Conservation (phyloP, 2,888 invertebrate species). For the Calliphora vomitoria region DNA sequence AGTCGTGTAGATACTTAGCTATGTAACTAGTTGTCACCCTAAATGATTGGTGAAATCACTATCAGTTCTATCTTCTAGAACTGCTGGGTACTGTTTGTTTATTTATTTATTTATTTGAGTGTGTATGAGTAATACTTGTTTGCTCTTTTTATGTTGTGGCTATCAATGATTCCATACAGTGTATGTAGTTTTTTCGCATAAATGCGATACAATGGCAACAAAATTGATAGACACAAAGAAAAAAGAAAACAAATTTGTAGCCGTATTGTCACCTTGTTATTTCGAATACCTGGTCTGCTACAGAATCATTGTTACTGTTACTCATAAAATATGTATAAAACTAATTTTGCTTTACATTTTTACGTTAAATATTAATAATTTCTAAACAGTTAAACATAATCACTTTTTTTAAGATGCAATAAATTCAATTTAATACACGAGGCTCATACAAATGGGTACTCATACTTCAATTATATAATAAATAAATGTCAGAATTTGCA, state of each 20-base stretch:
- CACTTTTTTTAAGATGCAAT: no score
- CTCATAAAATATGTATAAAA: background rate
- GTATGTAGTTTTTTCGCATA: background rate
- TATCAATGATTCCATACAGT: background rate
- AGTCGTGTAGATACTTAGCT: no score
- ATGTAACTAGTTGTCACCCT: no score
- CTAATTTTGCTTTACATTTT: background rate
- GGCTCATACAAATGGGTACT: no score
- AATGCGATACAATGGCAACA: constrained; percentile 23
- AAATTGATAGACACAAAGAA: background rate
- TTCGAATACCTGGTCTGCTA: background rate
- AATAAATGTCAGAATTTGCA: no score
- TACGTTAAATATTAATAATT: no score
- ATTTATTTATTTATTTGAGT: background rate
- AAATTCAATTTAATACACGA: no score
- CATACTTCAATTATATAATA: no score
- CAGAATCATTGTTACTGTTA: background rate
- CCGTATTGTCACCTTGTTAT: constrained; percentile 18
- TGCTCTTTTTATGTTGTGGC: background rate
- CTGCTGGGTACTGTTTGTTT: background rate
- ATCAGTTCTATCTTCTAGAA: no score
- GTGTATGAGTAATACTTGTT: background rate
- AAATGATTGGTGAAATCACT: no score
- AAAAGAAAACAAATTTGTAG: background rate
- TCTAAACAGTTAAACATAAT: no score